Conservation (phyloP, 2,888 invertebrate species). For the Trypoxylon attenuatum region DNA sequence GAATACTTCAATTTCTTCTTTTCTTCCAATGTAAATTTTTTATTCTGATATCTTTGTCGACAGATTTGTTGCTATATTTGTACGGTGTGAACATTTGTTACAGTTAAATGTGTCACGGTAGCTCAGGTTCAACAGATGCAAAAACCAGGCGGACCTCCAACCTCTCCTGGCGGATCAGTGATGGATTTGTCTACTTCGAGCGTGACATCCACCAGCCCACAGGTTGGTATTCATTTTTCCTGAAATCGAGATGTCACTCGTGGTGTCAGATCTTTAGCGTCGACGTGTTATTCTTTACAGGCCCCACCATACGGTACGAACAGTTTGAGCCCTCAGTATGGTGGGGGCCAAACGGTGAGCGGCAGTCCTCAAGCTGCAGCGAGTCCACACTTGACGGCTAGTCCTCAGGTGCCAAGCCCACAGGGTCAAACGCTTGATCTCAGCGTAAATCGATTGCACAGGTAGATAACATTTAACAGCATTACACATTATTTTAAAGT, state of each 20-base stretch:
- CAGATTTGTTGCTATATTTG: no score
- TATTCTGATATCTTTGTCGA: no score
- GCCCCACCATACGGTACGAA: slow-evolving; percentile 82
- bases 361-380: slow-evolving; percentile 91
- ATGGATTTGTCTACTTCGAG: slow-evolving; percentile 92
- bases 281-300: slow-evolving; percentile 71
- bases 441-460: slow-evolving; percentile 91
- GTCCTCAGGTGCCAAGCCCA: slow-evolving; percentile 93
- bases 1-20: no score
- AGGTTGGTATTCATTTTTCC: slow-evolving; percentile 76
- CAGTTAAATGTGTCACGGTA: slow-evolving; percentile 88
- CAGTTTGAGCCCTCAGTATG: slow-evolving; percentile 81
- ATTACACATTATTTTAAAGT: neutral
- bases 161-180: slow-evolving; percentile 86
- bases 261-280: no score
- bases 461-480: slow-evolving; percentile 76
- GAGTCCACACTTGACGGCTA: slow-evolving; percentile 88
- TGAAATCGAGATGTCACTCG: neutral
- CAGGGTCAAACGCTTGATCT: slow-evolving; percentile 93
- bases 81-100: slow-evolving; percentile 26
- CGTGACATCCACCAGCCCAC: slow-evolving; percentile 88
- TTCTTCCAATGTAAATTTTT: no score
- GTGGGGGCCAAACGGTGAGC: slow-evolving; percentile 81
- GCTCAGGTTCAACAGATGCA: slow-evolving; percentile 80
- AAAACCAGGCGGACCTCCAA: slow-evolving; percentile 80